Evolutionary conservation across 2,888 invertebrate species (phyloP), one percentile per base, ranked within the genome.

Genomic region (Harpalus rufipes): DNA sequence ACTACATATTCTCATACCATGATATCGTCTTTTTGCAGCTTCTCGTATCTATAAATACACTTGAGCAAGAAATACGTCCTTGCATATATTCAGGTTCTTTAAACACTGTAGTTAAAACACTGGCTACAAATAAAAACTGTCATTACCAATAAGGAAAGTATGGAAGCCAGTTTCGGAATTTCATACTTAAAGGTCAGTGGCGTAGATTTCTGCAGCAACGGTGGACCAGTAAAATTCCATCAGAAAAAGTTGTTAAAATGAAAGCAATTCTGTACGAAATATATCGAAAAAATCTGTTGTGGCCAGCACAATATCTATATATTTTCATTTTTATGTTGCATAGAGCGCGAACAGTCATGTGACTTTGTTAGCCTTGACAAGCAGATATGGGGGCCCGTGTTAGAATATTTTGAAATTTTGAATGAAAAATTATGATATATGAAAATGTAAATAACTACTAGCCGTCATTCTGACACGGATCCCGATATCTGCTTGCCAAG

Each of bases 101-200:
- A 63, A 63, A 63, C 25, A 63, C 25, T 21, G 63, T 63, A 21
- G 63, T 63, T 18, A 63, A 63, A 63, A 25, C 10, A 21, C 21
- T 32, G 32, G 32, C 32, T 21, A 18, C 63, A 63, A 63, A 59
- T 18, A 59, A 63, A 63, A 63, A 63, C 63, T 63, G 18, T 25
- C 63, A 21, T 10, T 63, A 63, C 63, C 63, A 63, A 63, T 63
- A 63, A 63, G 63, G 63, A 63, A 63, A 63, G 63, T 63, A 63
- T 18, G 18, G 21, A 3, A 63, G 8, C 63, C 16, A 18, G 63
- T 63, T 63, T 63, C 21, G 63, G 25, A 63, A 63, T 25, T 63
- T 21, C 21, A 5, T 21, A 21, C 21, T 63, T 21, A 25, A 63
- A 25, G 18, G 16, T 63, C 63, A 63, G 21, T 21, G 63, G 63